These are phyloP conservation scores for Sebastes iracundus DNA, from an alignment of 2,797 vertebrate genomes.

Conservation along the genomic window DNA sequence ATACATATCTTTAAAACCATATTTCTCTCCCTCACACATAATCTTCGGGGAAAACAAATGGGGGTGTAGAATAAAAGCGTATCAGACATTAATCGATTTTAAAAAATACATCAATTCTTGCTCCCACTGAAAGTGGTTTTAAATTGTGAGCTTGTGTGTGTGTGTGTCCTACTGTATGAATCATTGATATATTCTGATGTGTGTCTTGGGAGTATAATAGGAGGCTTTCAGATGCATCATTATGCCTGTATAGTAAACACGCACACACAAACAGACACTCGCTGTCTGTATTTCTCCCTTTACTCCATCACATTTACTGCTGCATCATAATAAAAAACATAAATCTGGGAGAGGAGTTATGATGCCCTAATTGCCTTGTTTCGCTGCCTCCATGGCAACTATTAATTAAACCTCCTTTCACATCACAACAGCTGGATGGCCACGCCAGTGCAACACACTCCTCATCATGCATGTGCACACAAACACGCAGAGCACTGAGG, in stretches of 20 bases:
- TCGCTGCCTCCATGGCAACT: conserved; percentile 54
- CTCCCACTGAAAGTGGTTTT: conserved; percentile 23
- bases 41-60: not conserved
- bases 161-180: conserved; percentile 29
- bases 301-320: conserved; percentile 27
- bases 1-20: conserved; percentile 24
- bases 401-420: conserved; percentile 50
- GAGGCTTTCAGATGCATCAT: conserved; percentile 58
- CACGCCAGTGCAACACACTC: conserved; percentile 9
- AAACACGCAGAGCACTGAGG: not conserved
- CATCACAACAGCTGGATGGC: conserved; percentile 8
- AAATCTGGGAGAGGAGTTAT: conserved; percentile 7
- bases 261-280: not conserved
- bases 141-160: conserved; percentile 11
- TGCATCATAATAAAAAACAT: conserved; percentile 30
- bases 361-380: conserved; percentile 48
- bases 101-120: conserved; percentile 1
- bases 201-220: conserved; percentile 50
- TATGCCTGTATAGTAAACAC: conserved; percentile 38
- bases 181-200: conserved; percentile 61
- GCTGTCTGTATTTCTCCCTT: not conserved
- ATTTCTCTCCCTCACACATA: not conserved
- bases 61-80: not conserved
- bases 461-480: conserved; percentile 13
- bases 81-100: not conserved